Percentiles rank a stretch among this genome's conserved stretches.
Evolutionary conservation across 2,797 vertebrate species (phyloP).

Genomic region (Astyanax mexicanus): DNA sequence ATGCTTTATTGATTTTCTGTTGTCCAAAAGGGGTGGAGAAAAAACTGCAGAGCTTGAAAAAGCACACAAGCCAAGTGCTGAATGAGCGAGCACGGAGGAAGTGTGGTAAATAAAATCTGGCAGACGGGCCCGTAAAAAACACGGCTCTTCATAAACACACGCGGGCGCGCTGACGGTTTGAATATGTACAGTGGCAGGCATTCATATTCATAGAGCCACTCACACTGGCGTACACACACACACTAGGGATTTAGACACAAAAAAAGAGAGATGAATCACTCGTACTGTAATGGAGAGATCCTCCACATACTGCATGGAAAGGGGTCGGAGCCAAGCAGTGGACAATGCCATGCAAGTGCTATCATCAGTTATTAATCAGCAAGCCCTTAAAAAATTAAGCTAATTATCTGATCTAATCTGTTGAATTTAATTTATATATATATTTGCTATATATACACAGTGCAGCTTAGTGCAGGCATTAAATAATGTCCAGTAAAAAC

Average conservation of each 20-base stretch:
- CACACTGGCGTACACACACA: neutral
- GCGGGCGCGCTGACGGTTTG: slow-evolving; percentile 29
- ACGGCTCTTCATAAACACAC: slow-evolving; percentile 23
- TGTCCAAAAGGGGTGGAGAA: slow-evolving; percentile 30
- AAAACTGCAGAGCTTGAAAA: slow-evolving; percentile 18
- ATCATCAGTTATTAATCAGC: no score
- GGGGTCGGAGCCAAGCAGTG: neutral
- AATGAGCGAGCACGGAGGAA: slow-evolving; percentile 11
- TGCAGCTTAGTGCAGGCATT: no score
- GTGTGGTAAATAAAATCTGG: slow-evolving; percentile 17
- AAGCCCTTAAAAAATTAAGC: no score
- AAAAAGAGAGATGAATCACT: neutral
- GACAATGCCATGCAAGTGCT: no score
- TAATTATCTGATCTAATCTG: no score
- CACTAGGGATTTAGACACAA: neutral
- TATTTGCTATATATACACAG: no score
- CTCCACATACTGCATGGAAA: neutral
- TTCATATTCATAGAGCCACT: neutral
- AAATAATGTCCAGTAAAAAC: no score
- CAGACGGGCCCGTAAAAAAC: slow-evolving; percentile 26
- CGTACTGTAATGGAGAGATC: neutral
- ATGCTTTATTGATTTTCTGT: slow-evolving; percentile 49
- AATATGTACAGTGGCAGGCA: slow-evolving; percentile 38
- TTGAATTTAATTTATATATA: no score
- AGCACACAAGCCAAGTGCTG: neutral